phyloP scores from a whole-genome alignment of 2,113 vertebrate genomes.

The Corythaeola cristata region DNA sequence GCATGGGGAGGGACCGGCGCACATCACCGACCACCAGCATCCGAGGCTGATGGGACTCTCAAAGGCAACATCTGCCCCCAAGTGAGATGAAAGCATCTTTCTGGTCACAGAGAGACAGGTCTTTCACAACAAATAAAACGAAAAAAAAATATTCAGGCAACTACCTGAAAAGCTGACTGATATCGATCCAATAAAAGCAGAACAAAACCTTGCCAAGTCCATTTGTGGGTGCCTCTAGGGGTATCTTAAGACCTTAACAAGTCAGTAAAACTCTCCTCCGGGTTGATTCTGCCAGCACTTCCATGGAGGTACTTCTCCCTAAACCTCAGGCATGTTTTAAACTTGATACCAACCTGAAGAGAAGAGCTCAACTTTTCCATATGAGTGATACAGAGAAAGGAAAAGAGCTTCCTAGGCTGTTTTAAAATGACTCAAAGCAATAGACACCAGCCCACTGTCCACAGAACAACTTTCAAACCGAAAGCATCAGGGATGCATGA shows the following conservation, averaged over 20 bases:
- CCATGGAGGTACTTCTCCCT: not conserved
- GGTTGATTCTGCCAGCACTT: fast-evolving
- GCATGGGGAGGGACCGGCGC: not conserved
- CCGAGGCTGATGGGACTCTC: not conserved
- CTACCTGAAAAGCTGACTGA: not conserved
- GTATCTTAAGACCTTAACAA: not conserved
- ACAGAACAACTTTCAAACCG: not conserved
- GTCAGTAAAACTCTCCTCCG: not conserved
- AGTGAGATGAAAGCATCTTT: not conserved
- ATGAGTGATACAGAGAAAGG: not conserved
- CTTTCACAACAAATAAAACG: not conserved
- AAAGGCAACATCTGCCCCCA: not conserved
- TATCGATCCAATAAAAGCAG: not conserved
- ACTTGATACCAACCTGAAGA: not conserved
- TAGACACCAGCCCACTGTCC: not conserved
- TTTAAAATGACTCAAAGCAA: not conserved
- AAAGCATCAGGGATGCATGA: not conserved
- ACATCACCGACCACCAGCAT: not conserved
- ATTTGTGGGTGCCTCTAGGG: not conserved
- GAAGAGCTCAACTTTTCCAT: not conserved
- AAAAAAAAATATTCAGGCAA: not conserved
- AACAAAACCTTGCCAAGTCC: not conserved
- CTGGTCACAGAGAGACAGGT: not conserved
- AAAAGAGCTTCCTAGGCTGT: not conserved
- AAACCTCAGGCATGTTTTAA: not conserved